phyloP scores from a whole-genome alignment of 92 coral and sea anemone genomes.

The Epizoanthus fatuus region DNA sequence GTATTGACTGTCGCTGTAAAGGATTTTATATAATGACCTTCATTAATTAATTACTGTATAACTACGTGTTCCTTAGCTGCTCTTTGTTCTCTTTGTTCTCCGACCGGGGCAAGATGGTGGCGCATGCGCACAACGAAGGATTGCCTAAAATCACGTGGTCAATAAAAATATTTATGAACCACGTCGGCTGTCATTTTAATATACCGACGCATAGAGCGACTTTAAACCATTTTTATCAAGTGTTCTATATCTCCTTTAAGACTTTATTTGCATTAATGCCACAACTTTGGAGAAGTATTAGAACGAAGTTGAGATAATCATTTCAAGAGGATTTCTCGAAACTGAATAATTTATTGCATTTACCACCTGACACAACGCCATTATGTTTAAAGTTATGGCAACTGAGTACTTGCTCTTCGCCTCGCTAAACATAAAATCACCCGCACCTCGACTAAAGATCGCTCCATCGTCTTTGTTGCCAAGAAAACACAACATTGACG shows the following conservation, averaged over 20 bases:
- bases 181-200: constrained; percentile 3
- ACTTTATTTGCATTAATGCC: neutral
- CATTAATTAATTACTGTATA: constrained; percentile 71
- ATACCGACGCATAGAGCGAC: neutral
- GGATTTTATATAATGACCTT: constrained; percentile 78
- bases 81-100: constrained; percentile 67
- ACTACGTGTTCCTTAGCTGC: constrained; percentile 77
- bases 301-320: neutral
- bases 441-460: constrained; percentile 21
- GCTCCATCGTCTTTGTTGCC: constrained; percentile 15
- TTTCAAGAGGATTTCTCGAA: neutral
- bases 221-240: neutral
- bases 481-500: constrained; percentile 26
- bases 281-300: too few relatives aligned
- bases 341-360: constrained; percentile 31
- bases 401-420: constrained; percentile 4
- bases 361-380: neutral
- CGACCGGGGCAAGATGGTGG: neutral
- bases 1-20: constrained; percentile 69
- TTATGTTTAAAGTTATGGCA: constrained; percentile 9
- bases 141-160: constrained; percentile 26
- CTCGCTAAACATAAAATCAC: constrained; percentile 41
- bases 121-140: constrained; percentile 22
- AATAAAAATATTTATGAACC: constrained; percentile 43
- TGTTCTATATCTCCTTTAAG: neutral